Percentiles rank a stretch among this genome's conserved stretches.
Evolutionary conservation across 1,140 invertebrate genomes (phyloP).

Genomic region (Drosophila nasuta): DNA sequence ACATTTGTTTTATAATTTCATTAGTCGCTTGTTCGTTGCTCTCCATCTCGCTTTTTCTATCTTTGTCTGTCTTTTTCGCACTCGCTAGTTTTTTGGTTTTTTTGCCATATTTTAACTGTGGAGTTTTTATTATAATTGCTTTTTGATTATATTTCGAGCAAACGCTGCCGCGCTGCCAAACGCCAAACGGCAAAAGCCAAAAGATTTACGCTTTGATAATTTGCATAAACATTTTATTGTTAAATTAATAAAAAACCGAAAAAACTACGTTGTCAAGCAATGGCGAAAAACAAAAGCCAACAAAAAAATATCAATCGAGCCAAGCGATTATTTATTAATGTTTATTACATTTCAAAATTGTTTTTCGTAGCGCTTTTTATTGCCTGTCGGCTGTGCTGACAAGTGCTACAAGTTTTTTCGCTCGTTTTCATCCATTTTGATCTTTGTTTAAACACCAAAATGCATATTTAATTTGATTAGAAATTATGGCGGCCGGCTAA

Average conservation of each 20-base stretch:
- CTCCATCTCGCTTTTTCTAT: background rate
- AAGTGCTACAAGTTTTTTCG: constrained; percentile 80
- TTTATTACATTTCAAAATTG: constrained; percentile 77
- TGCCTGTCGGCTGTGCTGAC: constrained; percentile 75
- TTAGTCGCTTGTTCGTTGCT: constrained; percentile 65
- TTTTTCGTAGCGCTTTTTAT: constrained; percentile 63
- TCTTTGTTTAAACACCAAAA: constrained; percentile 36
- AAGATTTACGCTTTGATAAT: constrained; percentile 53
- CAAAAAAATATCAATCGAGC: constrained; percentile 10
- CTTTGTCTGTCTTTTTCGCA: background rate
- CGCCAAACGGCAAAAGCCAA: constrained; percentile 46
- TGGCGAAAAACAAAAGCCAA: constrained; percentile 31
- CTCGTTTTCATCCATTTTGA: constrained; percentile 57
- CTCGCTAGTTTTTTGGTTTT: background rate
- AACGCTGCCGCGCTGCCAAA: constrained; percentile 21
- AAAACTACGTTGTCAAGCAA: constrained; percentile 62
- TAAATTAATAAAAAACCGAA: constrained; percentile 74
- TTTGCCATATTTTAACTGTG: constrained; percentile 54
- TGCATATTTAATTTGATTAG: constrained; percentile 73
- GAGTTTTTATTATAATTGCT: constrained; percentile 73
- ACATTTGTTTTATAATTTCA: constrained; percentile 84
- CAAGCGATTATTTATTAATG: constrained; percentile 67
- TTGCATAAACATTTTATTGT: constrained; percentile 83
- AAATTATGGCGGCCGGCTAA: constrained; percentile 63
- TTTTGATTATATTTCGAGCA: constrained; percentile 73